Evolutionary conservation across 1,140 invertebrate species (phyloP).

Genomic region (Trigoniulus corallinus): DNA sequence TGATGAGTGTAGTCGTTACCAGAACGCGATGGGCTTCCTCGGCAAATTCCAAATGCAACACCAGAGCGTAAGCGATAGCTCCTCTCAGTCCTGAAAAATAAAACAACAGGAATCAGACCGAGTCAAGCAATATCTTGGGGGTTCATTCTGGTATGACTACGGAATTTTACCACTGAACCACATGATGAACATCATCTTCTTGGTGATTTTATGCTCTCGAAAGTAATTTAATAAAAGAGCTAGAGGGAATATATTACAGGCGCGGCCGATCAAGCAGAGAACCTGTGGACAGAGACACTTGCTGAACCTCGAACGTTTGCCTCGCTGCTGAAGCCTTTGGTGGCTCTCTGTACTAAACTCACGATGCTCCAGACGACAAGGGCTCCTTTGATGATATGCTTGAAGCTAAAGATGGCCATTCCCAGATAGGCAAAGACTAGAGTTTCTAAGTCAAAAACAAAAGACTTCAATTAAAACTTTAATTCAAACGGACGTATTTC

Average conservation of each 20-base stretch:
- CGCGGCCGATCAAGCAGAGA: slow-evolving; percentile 78
- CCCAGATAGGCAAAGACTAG: slow-evolving; percentile 99
- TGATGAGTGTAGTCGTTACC: slow-evolving; percentile 91
- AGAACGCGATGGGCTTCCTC: slow-evolving; percentile 87
- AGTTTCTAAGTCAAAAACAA: slow-evolving; percentile 45
- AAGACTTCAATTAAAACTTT: neutral
- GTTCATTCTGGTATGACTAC: slow-evolving; percentile 6
- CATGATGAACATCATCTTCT: slow-evolving; percentile 99
- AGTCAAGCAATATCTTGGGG: neutral
- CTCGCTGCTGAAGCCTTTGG: no score
- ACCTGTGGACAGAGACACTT: slow-evolving; percentile 29
- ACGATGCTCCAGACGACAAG: slow-evolving; percentile 81
- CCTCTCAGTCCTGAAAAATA: slow-evolving; percentile 44
- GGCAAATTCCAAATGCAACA: slow-evolving; percentile 86
- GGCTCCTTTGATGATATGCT: slow-evolving; percentile 50
- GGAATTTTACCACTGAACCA: slow-evolving; percentile 86
- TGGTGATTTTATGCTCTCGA: slow-evolving; percentile 91
- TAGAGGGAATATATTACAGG: slow-evolving; percentile 92
- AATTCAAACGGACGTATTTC: slow-evolving; percentile 1
- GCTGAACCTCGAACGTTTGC: no score
- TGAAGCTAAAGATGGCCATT: slow-evolving; percentile 92
- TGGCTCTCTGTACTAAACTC: no score
- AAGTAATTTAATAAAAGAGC: slow-evolving; percentile 88
- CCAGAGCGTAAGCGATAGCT: slow-evolving; percentile 94
- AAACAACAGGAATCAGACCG: no score